phyloP scores from a whole-genome alignment of 2,113 vertebrate species.

The Leptocoma aspasia region DNA sequence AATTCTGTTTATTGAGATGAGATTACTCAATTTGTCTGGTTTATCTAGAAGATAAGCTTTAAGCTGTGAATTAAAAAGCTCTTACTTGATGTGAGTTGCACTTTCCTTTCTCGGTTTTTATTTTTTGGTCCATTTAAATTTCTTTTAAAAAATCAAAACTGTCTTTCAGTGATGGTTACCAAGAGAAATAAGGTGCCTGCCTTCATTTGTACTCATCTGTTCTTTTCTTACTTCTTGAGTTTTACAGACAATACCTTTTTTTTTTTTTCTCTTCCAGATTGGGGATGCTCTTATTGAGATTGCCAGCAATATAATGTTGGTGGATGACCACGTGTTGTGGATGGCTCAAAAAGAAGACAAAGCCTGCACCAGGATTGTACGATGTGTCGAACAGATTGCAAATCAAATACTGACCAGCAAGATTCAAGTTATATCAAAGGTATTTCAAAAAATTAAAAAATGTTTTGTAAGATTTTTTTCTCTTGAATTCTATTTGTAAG shows the following conservation, averaged over 20 bases:
- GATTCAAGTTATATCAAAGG: conserved; percentile 83
- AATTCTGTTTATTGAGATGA: background rate
- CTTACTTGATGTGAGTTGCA: background rate
- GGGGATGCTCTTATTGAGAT: conserved; percentile 82
- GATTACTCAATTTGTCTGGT: background rate
- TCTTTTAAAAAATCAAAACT: background rate
- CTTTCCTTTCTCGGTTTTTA: background rate
- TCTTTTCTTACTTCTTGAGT: background rate
- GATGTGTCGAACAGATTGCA: conserved; percentile 84
- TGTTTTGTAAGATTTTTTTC: background rate
- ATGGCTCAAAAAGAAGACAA: conserved; percentile 87
- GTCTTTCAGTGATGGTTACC: background rate
- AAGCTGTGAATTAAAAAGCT: background rate
- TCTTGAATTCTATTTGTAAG: background rate
- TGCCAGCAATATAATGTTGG: conserved; percentile 88
- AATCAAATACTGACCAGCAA: conserved; percentile 72
- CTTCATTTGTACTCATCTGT: background rate
- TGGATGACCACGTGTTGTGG: conserved; percentile 87
- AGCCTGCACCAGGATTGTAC: conserved; percentile 87
- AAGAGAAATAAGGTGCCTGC: background rate
- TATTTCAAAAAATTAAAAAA: conserved; percentile 44
- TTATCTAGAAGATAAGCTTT: background rate
- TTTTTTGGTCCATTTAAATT: background rate
- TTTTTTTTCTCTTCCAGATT: conserved; percentile 62
- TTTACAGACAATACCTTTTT: background rate